Evolutionary conservation across 2,888 invertebrate species (phyloP).

Genomic region (Drosophila longiperda): DNA sequence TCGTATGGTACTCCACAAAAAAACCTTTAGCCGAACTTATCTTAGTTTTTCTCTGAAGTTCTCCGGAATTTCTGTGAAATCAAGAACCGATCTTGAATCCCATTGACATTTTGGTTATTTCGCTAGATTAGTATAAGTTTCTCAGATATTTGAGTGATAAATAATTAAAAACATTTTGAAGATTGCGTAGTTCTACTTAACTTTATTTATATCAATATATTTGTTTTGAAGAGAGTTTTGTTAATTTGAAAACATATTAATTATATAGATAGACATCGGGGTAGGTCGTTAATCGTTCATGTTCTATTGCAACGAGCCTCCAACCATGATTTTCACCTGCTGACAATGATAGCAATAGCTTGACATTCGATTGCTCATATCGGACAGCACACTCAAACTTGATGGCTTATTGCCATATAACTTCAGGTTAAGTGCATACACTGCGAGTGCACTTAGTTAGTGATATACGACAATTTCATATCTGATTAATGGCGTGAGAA

Average conservation of each 20-base stretch:
- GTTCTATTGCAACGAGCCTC: background rate
- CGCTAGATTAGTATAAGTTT: background rate
- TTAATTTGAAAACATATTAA: background rate
- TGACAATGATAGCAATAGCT: background rate
- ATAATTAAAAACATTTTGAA: background rate
- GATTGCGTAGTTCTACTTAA: background rate
- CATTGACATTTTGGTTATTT: background rate
- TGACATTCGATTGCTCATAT: slow-evolving; percentile 21
- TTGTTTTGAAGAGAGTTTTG: background rate
- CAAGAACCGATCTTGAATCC: background rate
- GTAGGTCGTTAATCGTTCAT: background rate
- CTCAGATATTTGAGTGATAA: background rate
- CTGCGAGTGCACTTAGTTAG: background rate
- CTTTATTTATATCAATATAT: background rate
- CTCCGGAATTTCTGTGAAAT: background rate
- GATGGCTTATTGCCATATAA: slow-evolving; percentile 18
- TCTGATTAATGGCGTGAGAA: slow-evolving; percentile 38
- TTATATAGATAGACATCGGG: background rate
- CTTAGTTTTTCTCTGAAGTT: background rate
- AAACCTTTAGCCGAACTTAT: background rate
- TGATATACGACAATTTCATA: slow-evolving; percentile 3
- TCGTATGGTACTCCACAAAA: background rate
- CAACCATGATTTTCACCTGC: background rate
- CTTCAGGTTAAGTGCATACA: slow-evolving; percentile 2
- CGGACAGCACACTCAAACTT: slow-evolving; percentile 9